Conservation (phyloP, 2,888 invertebrate genomes). For the Temnothorax rugatulus region DNA sequence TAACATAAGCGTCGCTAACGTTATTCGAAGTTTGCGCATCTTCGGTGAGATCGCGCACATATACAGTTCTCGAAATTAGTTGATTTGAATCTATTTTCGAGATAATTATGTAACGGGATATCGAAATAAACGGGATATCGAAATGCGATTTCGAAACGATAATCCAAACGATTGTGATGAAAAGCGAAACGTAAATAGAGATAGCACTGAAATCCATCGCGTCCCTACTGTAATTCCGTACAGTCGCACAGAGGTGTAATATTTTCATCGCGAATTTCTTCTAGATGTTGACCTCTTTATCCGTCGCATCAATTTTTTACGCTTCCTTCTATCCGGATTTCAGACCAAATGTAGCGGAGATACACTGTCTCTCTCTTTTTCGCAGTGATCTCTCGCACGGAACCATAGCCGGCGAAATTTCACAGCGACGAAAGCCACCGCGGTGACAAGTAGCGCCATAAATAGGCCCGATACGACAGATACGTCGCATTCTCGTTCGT, state of each 20-base stretch:
- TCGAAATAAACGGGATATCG: background rate
- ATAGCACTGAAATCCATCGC: slow-evolving; percentile 14
- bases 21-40: too few species aligned
- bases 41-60: background rate
- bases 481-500: slow-evolving; percentile 75
- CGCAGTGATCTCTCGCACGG: slow-evolving; percentile 55
- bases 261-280: slow-evolving; percentile 27
- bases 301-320: slow-evolving; percentile 29
- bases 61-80: background rate
- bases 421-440: slow-evolving; percentile 68
- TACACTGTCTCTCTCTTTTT: slow-evolving; percentile 42
- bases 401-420: slow-evolving; percentile 76
- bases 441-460: slow-evolving; percentile 81
- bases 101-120: slow-evolving; percentile 45
- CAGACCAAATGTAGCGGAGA: slow-evolving; percentile 6
- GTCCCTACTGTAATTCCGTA: slow-evolving; percentile 20
- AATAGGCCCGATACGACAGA: slow-evolving; percentile 79
- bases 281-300: slow-evolving; percentile 24
- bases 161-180: slow-evolving; percentile 36
- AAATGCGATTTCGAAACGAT: slow-evolving; percentile 9
- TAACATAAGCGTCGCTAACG: too few species aligned
- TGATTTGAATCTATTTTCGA: slow-evolving; percentile 26
- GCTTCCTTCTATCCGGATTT: slow-evolving; percentile 15
- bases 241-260: background rate
- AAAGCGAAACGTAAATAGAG: slow-evolving; percentile 31